A percentile compares a stretch with the other conserved stretches of the same genome.
These are phyloP conservation scores for Aculops lycopersici DNA, from an alignment of 1,140 invertebrate species.

Conservation along the genomic window DNA sequence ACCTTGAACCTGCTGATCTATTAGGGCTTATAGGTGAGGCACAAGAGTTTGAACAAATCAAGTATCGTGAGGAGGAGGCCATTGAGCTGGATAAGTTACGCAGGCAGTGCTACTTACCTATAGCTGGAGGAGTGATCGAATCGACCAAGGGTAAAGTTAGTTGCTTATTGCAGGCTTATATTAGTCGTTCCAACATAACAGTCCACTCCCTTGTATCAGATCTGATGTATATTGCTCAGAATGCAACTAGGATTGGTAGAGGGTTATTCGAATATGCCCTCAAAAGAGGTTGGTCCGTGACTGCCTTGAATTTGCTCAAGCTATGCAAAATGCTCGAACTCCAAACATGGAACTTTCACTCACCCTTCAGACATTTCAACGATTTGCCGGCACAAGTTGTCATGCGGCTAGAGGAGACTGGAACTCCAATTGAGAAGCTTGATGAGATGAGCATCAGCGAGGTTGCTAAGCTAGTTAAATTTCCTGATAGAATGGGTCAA, in stretches of 20 bases:
- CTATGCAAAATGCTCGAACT: conserved; percentile 65
- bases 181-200: conserved; percentile 41
- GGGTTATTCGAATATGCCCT: conserved; percentile 79
- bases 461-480: conserved; percentile 13
- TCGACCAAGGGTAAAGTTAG: conserved; percentile 86
- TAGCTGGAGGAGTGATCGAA: conserved; percentile 38
- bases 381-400: conserved; percentile 15
- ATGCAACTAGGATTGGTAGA: conserved; percentile 52
- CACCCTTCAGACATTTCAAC: conserved; percentile 49
- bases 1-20: conserved; percentile 59
- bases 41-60: conserved; percentile 81
- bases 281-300: conserved; percentile 50
- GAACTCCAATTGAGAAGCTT: conserved; percentile 14
- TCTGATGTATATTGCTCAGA: conserved; percentile 56
- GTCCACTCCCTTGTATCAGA: conserved; percentile 71
- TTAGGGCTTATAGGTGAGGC: conserved; percentile 56
- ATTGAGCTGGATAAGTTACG: conserved; percentile 41
- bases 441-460: conserved; percentile 18
- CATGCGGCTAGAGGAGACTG: conserved; percentile 15
- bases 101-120: conserved; percentile 35
- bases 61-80: conserved; percentile 79
- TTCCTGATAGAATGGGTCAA: conserved; percentile 18
- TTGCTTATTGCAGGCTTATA: conserved; percentile 65
- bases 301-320: conserved; percentile 39
- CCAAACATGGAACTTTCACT: conserved; percentile 55